phyloP scores from a whole-genome alignment of 1,140 invertebrate genomes.

The Antheraea pernyi region DNA sequence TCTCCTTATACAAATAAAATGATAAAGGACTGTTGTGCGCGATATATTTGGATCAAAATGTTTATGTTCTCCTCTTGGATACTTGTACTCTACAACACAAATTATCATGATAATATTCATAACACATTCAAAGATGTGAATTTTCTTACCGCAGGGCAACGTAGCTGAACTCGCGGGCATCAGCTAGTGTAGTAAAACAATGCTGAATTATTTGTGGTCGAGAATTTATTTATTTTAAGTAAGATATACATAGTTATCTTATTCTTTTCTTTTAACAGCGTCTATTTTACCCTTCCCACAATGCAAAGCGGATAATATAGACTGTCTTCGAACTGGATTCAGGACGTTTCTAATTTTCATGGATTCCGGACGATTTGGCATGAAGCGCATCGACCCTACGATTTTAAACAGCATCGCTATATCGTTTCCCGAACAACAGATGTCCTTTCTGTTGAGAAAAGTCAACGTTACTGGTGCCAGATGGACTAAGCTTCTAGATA shows the following conservation, averaged over 20 bases:
- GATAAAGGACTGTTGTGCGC: too few relatives aligned
- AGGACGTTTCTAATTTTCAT: slow-evolving; percentile 67
- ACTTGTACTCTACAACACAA: too few relatives aligned
- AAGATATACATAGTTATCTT: not conserved
- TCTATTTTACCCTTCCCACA: slow-evolving; percentile 56
- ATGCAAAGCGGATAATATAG: slow-evolving; percentile 52
- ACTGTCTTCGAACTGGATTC: slow-evolving; percentile 61
- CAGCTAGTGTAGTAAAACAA: too few relatives aligned
- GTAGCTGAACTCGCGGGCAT: too few relatives aligned
- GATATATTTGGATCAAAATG: too few relatives aligned
- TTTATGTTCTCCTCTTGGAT: too few relatives aligned
- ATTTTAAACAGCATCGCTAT: slow-evolving; percentile 58
- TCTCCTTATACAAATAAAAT: too few relatives aligned
- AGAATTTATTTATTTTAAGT: not conserved
- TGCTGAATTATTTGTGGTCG: not conserved
- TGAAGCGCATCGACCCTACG: slow-evolving; percentile 55
- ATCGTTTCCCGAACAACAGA: slow-evolving; percentile 48
- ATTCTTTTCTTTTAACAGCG: slow-evolving; percentile 31
- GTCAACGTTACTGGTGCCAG: slow-evolving; percentile 64
- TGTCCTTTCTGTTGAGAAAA: slow-evolving; percentile 53
- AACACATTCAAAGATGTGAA: too few relatives aligned
- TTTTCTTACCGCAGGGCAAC: too few relatives aligned
- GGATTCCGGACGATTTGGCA: slow-evolving; percentile 57
- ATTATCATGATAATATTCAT: too few relatives aligned
- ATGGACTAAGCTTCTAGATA: slow-evolving; percentile 60